Percentiles rank a stretch among this genome's conserved stretches.
Evolutionary conservation across 92 coral and sea anemone genomes (phyloP).

Genomic region (Metridium senile): DNA sequence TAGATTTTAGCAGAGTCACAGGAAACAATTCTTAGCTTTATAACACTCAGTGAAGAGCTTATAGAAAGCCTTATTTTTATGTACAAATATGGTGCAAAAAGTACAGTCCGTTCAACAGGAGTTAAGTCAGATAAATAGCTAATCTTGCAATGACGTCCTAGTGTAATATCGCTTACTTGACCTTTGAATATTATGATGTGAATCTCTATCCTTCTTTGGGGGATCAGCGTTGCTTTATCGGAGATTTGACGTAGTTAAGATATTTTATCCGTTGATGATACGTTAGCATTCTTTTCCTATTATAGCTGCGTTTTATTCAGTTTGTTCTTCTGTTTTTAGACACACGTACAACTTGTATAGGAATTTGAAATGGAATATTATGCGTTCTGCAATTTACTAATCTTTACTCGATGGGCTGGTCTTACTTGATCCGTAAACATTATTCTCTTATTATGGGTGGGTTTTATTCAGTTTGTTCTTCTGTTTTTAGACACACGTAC

Average conservation of each 20-base stretch:
- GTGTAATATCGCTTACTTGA: neutral
- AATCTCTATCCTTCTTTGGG: neutral
- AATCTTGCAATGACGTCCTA: slow-evolving; percentile 1
- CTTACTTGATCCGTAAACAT: no score
- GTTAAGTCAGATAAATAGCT: neutral
- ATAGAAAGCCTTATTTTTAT: neutral
- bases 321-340: no score
- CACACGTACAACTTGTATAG: no score
- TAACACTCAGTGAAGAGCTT: no score
- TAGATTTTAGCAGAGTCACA: no score
- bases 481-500: no score
- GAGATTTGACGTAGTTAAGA: neutral
- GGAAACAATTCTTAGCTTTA: no score
- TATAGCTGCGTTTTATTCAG: neutral
- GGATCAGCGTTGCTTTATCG: neutral
- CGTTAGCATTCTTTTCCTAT: neutral
- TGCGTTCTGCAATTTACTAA: no score
- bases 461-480: no score
- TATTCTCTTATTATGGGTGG: no score
- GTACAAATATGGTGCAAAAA: neutral
- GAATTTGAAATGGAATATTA: no score
- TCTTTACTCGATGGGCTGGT: no score
- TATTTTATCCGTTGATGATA: neutral
- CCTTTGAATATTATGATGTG: neutral
- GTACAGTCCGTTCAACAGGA: neutral